Conservation (phyloP, 2,888 invertebrate species). For the Nysson spinosus region DNA sequence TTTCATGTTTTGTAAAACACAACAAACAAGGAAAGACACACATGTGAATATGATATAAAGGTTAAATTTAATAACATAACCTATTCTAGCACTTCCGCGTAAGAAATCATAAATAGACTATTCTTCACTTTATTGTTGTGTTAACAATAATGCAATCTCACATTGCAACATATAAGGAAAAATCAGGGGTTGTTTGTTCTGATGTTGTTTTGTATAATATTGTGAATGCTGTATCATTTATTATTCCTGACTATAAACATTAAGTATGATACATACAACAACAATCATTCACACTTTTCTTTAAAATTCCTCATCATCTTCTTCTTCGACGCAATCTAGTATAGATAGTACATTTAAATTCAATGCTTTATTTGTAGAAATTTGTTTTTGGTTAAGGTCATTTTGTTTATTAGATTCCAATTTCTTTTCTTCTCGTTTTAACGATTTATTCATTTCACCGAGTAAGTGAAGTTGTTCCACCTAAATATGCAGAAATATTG, state of each 20-base stretch:
- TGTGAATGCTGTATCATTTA: not conserved
- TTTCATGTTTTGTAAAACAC: conserved; percentile 2
- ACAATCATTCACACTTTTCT: not conserved
- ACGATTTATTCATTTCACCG: conserved; percentile 46
- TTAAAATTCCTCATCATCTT: conserved; percentile 41
- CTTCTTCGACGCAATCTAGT: conserved; percentile 38
- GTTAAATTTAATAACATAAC: no score
- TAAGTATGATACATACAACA: not conserved
- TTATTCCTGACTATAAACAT: not conserved
- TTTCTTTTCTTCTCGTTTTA: not conserved
- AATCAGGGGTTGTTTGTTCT: no score
- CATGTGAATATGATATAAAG: no score
- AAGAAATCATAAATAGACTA: no score
- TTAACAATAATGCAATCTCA: not conserved
- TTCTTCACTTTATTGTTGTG: no score
- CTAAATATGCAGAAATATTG: no score
- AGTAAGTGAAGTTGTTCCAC: conserved; percentile 71
- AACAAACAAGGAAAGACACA: not conserved
- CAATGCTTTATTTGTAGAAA: conserved; percentile 22
- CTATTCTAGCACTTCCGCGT: no score
- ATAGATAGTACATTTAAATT: conserved; percentile 34
- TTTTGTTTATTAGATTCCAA: not conserved
- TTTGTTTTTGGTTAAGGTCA: conserved; percentile 8
- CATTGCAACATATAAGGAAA: not conserved
- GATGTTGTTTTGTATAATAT: no score